Evolutionary conservation across 2,888 invertebrate species (phyloP).

Genomic region (Sesia bembeciformis): DNA sequence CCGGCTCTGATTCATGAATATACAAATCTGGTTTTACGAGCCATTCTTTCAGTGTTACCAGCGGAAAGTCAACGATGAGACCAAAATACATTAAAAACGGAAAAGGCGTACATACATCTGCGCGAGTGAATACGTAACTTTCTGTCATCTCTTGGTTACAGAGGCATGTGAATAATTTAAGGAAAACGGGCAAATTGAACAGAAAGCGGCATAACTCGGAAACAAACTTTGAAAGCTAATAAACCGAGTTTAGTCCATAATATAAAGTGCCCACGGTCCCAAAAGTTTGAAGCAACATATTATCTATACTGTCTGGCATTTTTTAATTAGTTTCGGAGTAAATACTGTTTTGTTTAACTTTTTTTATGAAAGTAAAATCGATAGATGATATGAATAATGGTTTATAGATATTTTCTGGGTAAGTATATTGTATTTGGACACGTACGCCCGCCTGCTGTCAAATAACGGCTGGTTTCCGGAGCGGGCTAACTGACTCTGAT

Average conservation of each 20-base stretch:
- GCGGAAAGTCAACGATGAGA: not conserved
- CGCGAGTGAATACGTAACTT: not conserved
- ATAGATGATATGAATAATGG: not conserved
- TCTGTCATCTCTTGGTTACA: constrained; percentile 2
- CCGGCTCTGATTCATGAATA: constrained; percentile 41
- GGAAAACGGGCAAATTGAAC: constrained; percentile 25
- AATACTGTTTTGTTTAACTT: not conserved
- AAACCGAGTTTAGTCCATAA: constrained; percentile 1
- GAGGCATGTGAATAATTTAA: constrained; percentile 20
- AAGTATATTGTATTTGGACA: not conserved
- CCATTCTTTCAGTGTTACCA: constrained; percentile 26
- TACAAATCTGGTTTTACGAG: constrained; percentile 40
- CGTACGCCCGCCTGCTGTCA: not conserved
- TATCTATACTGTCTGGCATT: not conserved
- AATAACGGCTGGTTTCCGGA: not conserved
- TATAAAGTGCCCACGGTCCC: not conserved
- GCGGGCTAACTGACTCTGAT: not conserved
- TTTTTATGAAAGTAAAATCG: not conserved
- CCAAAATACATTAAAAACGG: not conserved
- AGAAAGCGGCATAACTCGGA: constrained; percentile 16
- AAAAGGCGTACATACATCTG: not conserved
- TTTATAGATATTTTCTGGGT: not conserved
- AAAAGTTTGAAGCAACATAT: not conserved
- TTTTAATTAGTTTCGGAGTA: not conserved
- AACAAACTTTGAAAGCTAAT: constrained; percentile 16